Conservation (phyloP, 2,797 vertebrate species). For the Muscicapa striata region DNA sequence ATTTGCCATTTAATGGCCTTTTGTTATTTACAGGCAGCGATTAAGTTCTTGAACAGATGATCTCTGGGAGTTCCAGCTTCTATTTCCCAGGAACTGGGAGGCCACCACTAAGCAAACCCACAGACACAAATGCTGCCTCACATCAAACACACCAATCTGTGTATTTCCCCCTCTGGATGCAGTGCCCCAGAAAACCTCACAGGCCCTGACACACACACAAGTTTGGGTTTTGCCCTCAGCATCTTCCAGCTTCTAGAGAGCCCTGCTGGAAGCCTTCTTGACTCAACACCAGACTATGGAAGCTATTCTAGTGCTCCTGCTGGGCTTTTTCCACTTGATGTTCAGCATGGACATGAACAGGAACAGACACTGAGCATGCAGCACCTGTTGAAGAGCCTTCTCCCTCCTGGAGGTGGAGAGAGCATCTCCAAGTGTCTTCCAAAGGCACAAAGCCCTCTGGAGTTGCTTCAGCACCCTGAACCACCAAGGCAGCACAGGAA, state of each 20-base stretch:
- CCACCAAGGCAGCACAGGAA: neutral
- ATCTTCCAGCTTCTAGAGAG: neutral
- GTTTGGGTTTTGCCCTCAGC: neutral
- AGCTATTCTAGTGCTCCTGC: neutral
- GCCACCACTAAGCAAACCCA: neutral
- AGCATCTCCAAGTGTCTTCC: neutral
- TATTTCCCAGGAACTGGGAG: neutral
- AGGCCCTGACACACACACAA: rapidly evolving
- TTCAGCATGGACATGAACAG: rapidly evolving
- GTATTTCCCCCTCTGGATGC: neutral
- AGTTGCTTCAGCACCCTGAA: neutral
- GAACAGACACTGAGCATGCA: neutral
- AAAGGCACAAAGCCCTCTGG: neutral
- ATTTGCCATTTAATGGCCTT: neutral
- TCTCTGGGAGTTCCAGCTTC: neutral
- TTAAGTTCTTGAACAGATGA: neutral
- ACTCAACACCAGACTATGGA: neutral
- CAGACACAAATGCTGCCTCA: neutral
- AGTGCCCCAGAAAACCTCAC: neutral
- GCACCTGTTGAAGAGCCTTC: neutral
- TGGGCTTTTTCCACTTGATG: neutral
- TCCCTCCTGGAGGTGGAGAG: neutral
- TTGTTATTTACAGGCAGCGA: neutral
- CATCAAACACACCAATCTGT: rapidly evolving
- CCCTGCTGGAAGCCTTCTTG: neutral